These are phyloP conservation scores for Drepana arcuata DNA, from an alignment of 1,140 invertebrate species.

Conservation along the genomic window DNA sequence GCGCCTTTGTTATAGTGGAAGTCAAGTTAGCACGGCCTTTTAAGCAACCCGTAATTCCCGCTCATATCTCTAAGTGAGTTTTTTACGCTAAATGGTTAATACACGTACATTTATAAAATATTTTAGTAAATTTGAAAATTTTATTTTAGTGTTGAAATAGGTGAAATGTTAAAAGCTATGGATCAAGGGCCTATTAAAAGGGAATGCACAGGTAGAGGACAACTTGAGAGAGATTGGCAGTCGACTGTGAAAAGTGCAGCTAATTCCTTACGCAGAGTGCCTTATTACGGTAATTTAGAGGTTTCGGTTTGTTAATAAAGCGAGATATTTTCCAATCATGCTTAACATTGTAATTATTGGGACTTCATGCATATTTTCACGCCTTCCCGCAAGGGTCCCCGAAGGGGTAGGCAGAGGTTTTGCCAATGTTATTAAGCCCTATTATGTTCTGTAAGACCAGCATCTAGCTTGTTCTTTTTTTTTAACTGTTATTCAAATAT, in stretches of 20 bases:
- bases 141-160: conserved; percentile 38
- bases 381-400: no score
- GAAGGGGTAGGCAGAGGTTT: no score
- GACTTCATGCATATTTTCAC: no score
- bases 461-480: no score
- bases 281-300: conserved; percentile 36
- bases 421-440: no score
- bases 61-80: conserved; percentile 27
- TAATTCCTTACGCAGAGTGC: conserved; percentile 30
- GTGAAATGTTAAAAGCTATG: conserved; percentile 32
- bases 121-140: no score
- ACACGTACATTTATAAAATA: no score
- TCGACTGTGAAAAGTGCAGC: conserved; percentile 25
- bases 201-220: conserved; percentile 40
- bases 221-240: conserved; percentile 37
- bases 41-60: conserved; percentile 23
- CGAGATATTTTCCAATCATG: no score
- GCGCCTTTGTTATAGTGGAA: conserved; percentile 41
- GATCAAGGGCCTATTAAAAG: conserved; percentile 25
- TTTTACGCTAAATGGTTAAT: no score
- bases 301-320: background rate
- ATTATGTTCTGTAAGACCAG: no score
- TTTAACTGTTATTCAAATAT: no score
- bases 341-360: no score
- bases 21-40: conserved; percentile 32